These are phyloP conservation scores for Rhineura floridana DNA, from an alignment of 2,113 vertebrate species.

Conservation along the genomic window DNA sequence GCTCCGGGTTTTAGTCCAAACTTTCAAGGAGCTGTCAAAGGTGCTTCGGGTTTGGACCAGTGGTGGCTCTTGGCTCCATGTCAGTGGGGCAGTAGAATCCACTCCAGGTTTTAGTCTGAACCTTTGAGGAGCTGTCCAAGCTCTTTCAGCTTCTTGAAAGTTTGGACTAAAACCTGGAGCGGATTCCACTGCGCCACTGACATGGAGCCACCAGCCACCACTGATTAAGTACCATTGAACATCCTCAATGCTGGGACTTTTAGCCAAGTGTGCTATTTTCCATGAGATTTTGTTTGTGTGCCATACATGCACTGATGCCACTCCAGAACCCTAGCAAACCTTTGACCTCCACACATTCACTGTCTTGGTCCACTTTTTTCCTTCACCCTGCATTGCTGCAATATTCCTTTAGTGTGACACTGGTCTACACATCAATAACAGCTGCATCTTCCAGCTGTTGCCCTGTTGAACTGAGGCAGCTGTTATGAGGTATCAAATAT, in stretches of 20 bases:
- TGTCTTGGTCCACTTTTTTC: neutral
- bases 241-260: neutral
- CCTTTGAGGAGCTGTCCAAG: too few species aligned
- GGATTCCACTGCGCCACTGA: too few species aligned
- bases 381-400: neutral
- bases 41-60: too few species aligned
- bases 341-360: neutral
- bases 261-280: neutral
- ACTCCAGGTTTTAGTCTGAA: too few species aligned
- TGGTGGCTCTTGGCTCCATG: too few species aligned
- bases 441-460: neutral
- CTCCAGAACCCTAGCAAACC: neutral
- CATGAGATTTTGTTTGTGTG: neutral
- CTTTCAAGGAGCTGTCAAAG: too few species aligned
- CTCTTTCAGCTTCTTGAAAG: too few species aligned
- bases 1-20: too few species aligned
- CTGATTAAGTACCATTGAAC: neutral
- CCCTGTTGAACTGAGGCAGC: neutral
- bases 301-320: neutral
- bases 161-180: too few species aligned
- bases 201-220: too few species aligned
- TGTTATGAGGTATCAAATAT: too few species aligned
- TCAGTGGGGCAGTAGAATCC: too few species aligned
- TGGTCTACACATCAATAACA: neutral
- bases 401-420: neutral